Percentiles rank a stretch among this genome's conserved stretches.
Conservation (phyloP, 2,797 vertebrate species). For the Hemitrygon akajei region DNA sequence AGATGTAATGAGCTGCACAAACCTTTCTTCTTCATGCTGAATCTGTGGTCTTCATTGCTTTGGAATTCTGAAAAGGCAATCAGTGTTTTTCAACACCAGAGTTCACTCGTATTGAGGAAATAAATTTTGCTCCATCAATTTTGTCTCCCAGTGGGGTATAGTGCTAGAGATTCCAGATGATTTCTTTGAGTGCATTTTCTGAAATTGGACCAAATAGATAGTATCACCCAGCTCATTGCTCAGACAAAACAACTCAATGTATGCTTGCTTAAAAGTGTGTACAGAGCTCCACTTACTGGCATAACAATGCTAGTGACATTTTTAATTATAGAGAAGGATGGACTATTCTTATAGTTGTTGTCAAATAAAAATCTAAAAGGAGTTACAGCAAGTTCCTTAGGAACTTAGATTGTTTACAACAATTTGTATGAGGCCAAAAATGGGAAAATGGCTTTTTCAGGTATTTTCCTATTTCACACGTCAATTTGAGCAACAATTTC, state of each 20-base stretch:
- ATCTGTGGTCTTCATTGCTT: slow-evolving; percentile 4
- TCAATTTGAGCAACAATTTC: not conserved
- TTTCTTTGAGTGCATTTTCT: not conserved
- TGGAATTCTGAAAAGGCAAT: not conserved
- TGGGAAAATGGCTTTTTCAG: not conserved
- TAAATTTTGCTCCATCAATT: not conserved
- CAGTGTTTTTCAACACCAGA: too few species aligned
- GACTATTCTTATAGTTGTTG: not conserved
- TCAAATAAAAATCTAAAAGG: not conserved
- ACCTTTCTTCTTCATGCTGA: not conserved
- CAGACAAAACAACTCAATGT: not conserved
- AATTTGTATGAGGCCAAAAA: not conserved
- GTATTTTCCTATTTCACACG: not conserved
- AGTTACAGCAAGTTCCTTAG: not conserved
- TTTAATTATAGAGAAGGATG: not conserved
- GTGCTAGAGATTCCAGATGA: not conserved
- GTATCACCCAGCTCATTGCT: not conserved
- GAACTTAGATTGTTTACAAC: not conserved
- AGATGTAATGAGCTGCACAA: not conserved
- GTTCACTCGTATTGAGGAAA: not conserved
- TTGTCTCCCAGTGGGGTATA: not conserved
- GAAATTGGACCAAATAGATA: not conserved
- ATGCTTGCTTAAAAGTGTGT: not conserved
- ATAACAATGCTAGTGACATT: slow-evolving; percentile 17
- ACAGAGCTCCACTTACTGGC: slow-evolving; percentile 29